Evolutionary conservation across 2,797 vertebrate species (phyloP).

Genomic region (Eulemur mongoz): DNA sequence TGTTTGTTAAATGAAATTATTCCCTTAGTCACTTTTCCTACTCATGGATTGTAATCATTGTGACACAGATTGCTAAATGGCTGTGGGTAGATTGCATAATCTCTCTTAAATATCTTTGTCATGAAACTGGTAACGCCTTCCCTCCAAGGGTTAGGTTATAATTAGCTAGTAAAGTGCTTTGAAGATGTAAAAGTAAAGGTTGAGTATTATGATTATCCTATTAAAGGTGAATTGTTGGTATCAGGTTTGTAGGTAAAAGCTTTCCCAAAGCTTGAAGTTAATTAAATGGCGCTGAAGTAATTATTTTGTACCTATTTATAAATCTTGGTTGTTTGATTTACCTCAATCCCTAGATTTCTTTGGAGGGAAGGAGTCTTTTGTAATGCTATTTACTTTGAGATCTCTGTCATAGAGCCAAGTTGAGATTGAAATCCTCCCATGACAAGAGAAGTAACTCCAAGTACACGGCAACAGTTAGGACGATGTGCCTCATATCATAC

Average conservation of each 20-base stretch:
- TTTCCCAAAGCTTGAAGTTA: constrained; percentile 68
- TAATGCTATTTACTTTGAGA: constrained; percentile 21
- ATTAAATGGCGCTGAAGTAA: constrained; percentile 61
- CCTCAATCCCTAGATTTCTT: constrained; percentile 32
- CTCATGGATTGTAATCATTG: constrained; percentile 35
- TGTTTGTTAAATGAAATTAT: constrained; percentile 57
- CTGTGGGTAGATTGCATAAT: constrained; percentile 63
- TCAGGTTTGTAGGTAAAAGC: constrained; percentile 61
- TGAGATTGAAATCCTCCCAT: not conserved
- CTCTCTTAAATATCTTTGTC: constrained; percentile 61
- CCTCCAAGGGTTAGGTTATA: constrained; percentile 61
- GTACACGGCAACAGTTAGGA: not conserved
- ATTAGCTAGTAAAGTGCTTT: constrained; percentile 73
- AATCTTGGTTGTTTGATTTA: constrained; percentile 37
- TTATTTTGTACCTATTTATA: constrained; percentile 61
- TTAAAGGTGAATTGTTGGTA: constrained; percentile 70
- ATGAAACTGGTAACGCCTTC: constrained; percentile 68
- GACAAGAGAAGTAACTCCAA: not conserved
- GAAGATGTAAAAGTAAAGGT: constrained; percentile 71
- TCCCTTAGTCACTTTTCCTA: constrained; percentile 38
- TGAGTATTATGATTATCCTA: constrained; percentile 56
- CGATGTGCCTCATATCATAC: not conserved
- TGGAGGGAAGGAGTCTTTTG: not conserved
- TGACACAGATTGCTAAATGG: constrained; percentile 60
- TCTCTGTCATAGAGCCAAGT: not conserved